phyloP scores from a whole-genome alignment of 2,797 vertebrate genomes.

The Gambelia wislizenii region DNA sequence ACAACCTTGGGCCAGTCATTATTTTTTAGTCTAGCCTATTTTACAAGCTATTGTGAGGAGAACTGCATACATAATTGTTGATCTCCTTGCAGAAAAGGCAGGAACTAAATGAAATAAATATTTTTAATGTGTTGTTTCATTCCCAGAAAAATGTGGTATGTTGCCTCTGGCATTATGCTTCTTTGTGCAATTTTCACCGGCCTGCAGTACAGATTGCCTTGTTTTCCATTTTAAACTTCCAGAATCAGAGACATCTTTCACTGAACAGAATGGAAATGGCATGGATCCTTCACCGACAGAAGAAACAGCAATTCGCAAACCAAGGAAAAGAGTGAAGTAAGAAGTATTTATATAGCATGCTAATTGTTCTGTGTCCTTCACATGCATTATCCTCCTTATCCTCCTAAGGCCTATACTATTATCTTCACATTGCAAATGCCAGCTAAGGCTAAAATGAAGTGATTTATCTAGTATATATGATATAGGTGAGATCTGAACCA shows the following conservation, averaged over 20 bases:
- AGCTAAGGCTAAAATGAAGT: not conserved
- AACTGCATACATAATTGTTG: not conserved
- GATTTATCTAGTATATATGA: not conserved
- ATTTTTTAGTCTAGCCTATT: not conserved
- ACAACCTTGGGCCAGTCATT: not conserved
- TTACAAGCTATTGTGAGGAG: not conserved
- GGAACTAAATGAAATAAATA: not conserved
- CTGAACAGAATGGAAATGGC: conserved; percentile 83
- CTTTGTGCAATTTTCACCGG: not conserved
- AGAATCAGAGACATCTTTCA: conserved; percentile 82
- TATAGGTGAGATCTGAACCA: not conserved
- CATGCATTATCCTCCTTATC: not conserved
- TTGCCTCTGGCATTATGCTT: not conserved
- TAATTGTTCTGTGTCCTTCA: not conserved
- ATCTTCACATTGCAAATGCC: not conserved
- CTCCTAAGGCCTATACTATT: not conserved
- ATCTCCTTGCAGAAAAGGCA: not conserved
- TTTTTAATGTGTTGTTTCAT: not conserved
- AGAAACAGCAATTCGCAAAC: conserved; percentile 84
- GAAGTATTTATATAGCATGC: conserved; percentile 38
- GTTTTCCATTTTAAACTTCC: conserved; percentile 61
- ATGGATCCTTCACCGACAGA: conserved; percentile 80
- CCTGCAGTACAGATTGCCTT: not conserved
- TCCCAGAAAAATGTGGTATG: rapidly evolving
- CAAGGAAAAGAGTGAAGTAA: conserved; percentile 89